Evolutionary conservation across 2,113 vertebrate genomes (phyloP).

Genomic region (Rhadina sibilatrix): DNA sequence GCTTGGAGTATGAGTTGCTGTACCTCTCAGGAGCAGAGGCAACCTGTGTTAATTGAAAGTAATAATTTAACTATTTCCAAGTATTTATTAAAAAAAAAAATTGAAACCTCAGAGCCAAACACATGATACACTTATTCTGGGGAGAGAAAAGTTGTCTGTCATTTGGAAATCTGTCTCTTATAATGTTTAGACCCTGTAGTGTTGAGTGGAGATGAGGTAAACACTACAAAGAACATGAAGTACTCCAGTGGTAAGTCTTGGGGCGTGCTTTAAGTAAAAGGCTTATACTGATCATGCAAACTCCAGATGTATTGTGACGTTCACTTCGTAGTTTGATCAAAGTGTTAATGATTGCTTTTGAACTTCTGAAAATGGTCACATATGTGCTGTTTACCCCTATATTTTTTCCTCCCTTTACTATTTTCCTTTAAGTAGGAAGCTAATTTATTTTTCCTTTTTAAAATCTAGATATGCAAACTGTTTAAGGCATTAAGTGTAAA

Average conservation of each 20-base stretch:
- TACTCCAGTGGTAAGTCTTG: neutral
- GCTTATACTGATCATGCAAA: neutral
- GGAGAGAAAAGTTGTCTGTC: neutral
- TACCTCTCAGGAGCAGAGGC: slow-evolving; percentile 26
- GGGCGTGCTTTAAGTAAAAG: neutral
- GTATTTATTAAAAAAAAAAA: neutral
- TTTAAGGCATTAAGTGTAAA: neutral
- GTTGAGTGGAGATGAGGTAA: neutral
- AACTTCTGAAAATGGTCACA: neutral
- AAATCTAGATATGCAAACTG: neutral
- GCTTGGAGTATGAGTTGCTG: neutral
- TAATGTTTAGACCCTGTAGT: neutral
- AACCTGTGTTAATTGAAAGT: slow-evolving; percentile 7
- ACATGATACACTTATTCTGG: neutral
- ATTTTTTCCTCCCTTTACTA: neutral
- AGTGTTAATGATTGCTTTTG: neutral
- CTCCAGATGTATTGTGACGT: neutral
- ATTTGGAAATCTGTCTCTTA: neutral
- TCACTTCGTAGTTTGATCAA: neutral
- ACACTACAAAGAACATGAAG: neutral
- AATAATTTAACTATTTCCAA: neutral
- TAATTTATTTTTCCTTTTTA: neutral
- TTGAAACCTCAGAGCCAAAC: neutral
- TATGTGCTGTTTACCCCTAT: neutral
- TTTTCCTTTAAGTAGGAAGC: neutral